Evolutionary conservation across 2,113 vertebrate genomes (phyloP).

Genomic region (Tricholaema leucomelas): DNA sequence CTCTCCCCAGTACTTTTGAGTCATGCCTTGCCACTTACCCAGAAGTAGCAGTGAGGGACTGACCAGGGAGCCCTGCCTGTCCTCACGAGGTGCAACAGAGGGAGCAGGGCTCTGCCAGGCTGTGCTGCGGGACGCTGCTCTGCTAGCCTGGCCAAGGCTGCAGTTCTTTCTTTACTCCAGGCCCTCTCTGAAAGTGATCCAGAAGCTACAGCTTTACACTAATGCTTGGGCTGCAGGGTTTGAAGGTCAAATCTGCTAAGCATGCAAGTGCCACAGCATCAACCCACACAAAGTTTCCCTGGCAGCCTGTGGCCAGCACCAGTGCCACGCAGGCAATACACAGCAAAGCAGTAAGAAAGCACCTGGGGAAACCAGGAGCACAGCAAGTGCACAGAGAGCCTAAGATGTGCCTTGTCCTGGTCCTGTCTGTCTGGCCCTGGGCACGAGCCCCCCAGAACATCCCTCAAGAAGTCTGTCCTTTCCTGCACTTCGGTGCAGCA

Average conservation of each 20-base stretch:
- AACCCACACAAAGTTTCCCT: not conserved
- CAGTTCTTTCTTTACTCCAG: not conserved
- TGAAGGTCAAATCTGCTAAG: not conserved
- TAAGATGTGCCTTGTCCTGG: not conserved
- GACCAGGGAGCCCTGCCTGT: not conserved
- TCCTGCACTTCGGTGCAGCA: too few species aligned
- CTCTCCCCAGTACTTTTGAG: not conserved
- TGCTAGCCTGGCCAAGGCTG: not conserved
- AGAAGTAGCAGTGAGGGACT: not conserved
- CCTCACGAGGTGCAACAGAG: not conserved
- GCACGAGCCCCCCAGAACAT: not conserved
- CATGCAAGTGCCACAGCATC: not conserved
- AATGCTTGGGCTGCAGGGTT: fast-evolving
- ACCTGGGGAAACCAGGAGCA: not conserved
- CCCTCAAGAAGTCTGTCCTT: fast-evolving
- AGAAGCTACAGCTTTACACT: not conserved
- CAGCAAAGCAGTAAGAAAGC: not conserved
- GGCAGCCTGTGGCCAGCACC: not conserved
- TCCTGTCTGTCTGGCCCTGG: not conserved
- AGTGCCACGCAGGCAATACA: not conserved
- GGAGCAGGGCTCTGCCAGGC: not conserved
- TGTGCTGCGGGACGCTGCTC: not conserved
- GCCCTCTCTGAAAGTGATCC: not conserved
- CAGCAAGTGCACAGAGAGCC: not conserved
- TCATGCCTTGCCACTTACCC: not conserved